Base-by-base conservation (phyloP, 2,888 invertebrate genomes). In the Athalia cordata region DNA sequence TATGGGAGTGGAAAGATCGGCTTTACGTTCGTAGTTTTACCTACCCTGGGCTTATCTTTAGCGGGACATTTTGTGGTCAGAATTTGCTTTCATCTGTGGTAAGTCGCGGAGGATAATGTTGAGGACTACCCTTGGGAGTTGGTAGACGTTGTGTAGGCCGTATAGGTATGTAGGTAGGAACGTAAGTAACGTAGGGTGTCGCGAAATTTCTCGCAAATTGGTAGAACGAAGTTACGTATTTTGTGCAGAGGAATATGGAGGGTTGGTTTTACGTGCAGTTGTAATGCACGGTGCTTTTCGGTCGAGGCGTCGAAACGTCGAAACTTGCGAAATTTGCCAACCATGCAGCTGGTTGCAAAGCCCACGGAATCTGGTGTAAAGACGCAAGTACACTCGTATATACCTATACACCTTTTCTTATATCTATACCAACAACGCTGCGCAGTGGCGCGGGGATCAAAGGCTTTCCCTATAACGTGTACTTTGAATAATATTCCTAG, bases 401-500 rank as follows among this genome's bases (percentile, higher is more conserved):
- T 55, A 55, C 11, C 7, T 52, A 55, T 6, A 7, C n/a, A 55
- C 11, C 11, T 6, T 9, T 55, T 9, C 11, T 52, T 7, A 11
- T 55, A 55, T n/a, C 9, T n/a, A 7, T 55, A 55, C 9, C 55
- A 29, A 29, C 29, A 29, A 29, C 29, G 29, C 29, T 7, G 29
- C 3, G 5, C 7, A 7, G 43, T 1, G 7, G 68, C n/a, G 11
- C 8, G 13, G 62, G 75, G 75, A 75, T 75, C 75, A 75, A 75
- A 75, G 75, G 75, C 49, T 75, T 52, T 75, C 62, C 50, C 50
- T 43, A 15, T 9, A 15, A 15, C 62, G 61, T 75, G 50, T 75
- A 75, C 75, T 75, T 75, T 75, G 75, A 75, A 75, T 75, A 75
- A 75, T 75, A 75, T 64, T 75, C 75, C 47, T 50, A 75, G 50